A percentile compares a stretch with the other conserved stretches of the same genome.
Conservation (phyloP, 2,113 vertebrate genomes). For the Ageneiosus marmoratus region DNA sequence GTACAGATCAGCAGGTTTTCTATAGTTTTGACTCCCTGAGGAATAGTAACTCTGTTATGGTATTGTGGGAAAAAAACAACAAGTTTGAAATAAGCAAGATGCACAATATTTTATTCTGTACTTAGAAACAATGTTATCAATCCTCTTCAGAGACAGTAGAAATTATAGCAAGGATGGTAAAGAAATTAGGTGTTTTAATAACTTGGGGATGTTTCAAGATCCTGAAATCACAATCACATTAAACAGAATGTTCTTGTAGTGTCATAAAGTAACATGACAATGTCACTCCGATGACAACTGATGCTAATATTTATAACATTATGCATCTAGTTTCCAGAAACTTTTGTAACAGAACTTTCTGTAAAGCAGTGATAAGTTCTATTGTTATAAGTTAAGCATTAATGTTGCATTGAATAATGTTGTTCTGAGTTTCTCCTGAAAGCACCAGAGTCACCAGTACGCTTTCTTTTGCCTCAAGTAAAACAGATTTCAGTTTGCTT, state of each 20-base stretch:
- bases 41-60: neutral
- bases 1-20: neutral
- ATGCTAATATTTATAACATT: neutral
- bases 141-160: neutral
- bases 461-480: neutral
- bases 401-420: neutral
- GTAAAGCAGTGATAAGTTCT: neutral
- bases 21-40: neutral
- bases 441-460: neutral
- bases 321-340: neutral
- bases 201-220: neutral
- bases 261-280: neutral
- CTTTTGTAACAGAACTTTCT: neutral
- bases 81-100: too few species aligned
- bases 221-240: neutral
- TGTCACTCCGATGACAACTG: neutral
- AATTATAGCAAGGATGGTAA: neutral
- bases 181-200: neutral
- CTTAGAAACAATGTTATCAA: neutral
- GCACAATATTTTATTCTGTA: neutral
- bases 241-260: neutral
- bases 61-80: neutral
- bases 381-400: neutral
- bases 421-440: neutral
- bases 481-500: slow-evolving; percentile 7